Base-by-base conservation (phyloP, 2,797 vertebrate genomes). In the Aselliscus stoliczkanus region DNA sequence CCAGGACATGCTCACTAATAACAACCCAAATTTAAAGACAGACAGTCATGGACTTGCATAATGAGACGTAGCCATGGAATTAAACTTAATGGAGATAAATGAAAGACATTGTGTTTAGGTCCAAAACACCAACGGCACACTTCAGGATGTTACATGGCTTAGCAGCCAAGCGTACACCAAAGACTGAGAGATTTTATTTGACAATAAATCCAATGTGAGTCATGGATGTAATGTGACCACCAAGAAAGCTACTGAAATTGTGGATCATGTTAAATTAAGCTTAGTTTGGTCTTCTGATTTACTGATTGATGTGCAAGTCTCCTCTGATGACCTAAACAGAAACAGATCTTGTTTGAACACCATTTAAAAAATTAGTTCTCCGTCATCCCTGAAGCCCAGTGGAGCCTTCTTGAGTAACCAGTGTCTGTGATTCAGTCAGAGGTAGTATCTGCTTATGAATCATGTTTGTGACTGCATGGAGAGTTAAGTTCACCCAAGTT, bases 61-160 rank as follows among this genome's bases (percentile, higher is more conserved):
- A 65, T 60, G 56, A 42, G 29, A 25, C 23, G 15, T 15, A 14
- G n/a, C 56, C 34, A 14, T 50, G 31, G 42, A 82, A 91, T 79
- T 94, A 77, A 65, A 58, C 50, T 70, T 91, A 88, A 79, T 65
- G 56, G 23, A 44, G n/a, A 72, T 83, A 83, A 83, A n/a, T 76
- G 82, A 91, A 64, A 72, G 76, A 62, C 44, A 72, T n/a, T 72
- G 60, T 60, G n/a, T 75, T 69, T 81, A 47, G 18, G 17, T 69
- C 67, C 88, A 54, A 39, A 81, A 64, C 31, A 87, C 42, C 25
- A 69, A 34, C 1, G 7, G 54, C 70, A 77, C 47, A 58, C 29
- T 92, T 88, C 64, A 88, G 88, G 56, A 50, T 92, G 83, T 91
- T 92, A 91, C 54, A 56, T 47, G 42, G 69, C 82, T 91, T 83